Evolutionary conservation across 2,797 vertebrate species (phyloP), one percentile per base, ranked within the genome.

Genomic region (Melanogrammus aeglefinus): DNA sequence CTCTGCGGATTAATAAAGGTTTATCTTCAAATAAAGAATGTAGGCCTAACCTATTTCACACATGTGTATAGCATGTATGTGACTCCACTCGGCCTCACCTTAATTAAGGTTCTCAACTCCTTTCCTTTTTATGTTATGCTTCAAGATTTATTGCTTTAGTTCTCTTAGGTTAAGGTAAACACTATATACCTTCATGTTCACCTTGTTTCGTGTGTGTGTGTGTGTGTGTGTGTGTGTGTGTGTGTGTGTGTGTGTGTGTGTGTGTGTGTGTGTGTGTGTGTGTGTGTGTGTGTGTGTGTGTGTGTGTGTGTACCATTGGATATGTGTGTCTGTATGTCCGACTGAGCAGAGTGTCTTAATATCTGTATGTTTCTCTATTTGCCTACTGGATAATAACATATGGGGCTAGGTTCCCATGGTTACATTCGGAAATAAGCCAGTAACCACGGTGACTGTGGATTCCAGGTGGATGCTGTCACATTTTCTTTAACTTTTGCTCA

Each of bases 301-400:
- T 75, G 72, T 79, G 41, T 75, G 24, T n/a, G 79, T 82, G 75
- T 47, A 12, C 44, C 13, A 47, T 14, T 78, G 14, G 31, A 77
- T 66, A 75, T 39, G 39, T 18, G 71, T 78, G 41, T 75, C 39
- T n/a, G 79, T 82, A 75, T 63, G n/a, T n/a, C 6, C 16, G 47
- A 76, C 74, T 63, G 18, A 21, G 5, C 47, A 21, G 47, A 75
- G 75, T 51, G 95, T 96, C 3, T 91, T 96, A 80, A 95, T 95
- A 91, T 94, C 95, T 94, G 95, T 96, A 71, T 71, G 69, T 31
- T 71, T 33, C 69, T 71, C 69, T 31, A 71, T 71, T 33, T 12
- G 69, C 81, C 77, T 80, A 75, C 77, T 80, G 87, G 89, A 87
- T 87, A 86, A 86, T 89, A 63, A 63, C 57, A 63, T 63, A 81